Evolutionary conservation across 2,888 invertebrate species (phyloP).

Genomic region (Agrilus mali): DNA sequence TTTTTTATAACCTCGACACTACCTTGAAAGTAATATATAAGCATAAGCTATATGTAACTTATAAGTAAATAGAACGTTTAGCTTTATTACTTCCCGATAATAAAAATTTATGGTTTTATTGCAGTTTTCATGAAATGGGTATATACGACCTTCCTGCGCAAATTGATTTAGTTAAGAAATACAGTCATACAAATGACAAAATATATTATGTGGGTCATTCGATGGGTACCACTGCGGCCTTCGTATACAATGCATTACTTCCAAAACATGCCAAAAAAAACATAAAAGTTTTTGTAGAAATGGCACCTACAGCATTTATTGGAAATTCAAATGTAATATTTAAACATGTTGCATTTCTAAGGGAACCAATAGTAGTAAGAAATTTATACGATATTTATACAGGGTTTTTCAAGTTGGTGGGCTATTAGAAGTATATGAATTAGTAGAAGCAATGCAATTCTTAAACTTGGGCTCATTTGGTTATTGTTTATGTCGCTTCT

Average conservation of each 20-base stretch:
- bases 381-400: too few relatives aligned
- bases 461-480: too few relatives aligned
- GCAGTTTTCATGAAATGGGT: slow-evolving; percentile 3
- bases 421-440: too few relatives aligned
- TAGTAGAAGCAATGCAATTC: too few relatives aligned
- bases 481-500: too few relatives aligned
- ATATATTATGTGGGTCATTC: slow-evolving; percentile 2
- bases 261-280: slow-evolving; percentile 2
- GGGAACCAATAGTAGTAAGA: too few relatives aligned
- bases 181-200: background rate
- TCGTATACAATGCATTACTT: slow-evolving; percentile 1
- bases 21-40: too few relatives aligned
- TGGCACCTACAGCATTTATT: background rate
- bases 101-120: background rate
- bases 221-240: background rate
- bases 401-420: too few relatives aligned
- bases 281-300: background rate
- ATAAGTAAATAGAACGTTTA: too few relatives aligned
- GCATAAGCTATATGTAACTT: too few relatives aligned
- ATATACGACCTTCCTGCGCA: slow-evolving; percentile 3
- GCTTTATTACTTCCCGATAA: background rate
- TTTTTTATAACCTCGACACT: background rate
- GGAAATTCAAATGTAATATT: background rate
- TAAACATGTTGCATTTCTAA: too few relatives aligned
- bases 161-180: background rate